A percentile compares a stretch with the other conserved stretches of the same genome.
Conservation (phyloP, 2,888 invertebrate genomes). For the Cyaniris semiargus region DNA sequence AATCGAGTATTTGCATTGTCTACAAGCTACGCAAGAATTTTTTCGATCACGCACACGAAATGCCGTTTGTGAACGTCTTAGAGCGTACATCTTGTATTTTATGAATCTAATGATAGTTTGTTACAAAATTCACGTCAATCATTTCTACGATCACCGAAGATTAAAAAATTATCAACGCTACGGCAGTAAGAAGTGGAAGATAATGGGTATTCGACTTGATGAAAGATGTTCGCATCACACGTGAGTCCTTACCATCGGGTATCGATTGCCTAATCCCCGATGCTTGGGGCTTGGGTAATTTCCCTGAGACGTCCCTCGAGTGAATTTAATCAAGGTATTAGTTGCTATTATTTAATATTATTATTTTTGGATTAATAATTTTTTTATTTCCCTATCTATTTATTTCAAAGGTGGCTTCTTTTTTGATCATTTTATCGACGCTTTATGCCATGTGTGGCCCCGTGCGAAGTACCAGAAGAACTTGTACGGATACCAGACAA, state of each 20-base stretch:
- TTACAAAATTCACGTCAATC: not conserved
- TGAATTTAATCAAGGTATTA: slow-evolving; percentile 47
- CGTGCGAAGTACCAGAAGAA: too few species aligned
- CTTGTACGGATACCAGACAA: too few species aligned
- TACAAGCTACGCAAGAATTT: too few species aligned
- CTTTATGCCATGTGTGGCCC: not conserved
- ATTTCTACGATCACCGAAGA: not conserved
- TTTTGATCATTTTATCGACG: not conserved
- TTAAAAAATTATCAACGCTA: not conserved
- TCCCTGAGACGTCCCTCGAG: slow-evolving; percentile 51
- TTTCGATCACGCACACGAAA: too few species aligned
- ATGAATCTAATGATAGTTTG: too few species aligned
- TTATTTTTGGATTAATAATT: slow-evolving; percentile 33
- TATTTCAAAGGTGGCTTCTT: not conserved
- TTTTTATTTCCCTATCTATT: not conserved
- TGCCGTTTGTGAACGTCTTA: too few species aligned
- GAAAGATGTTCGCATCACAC: slow-evolving; percentile 36
- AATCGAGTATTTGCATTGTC: too few species aligned
- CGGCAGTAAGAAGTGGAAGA: slow-evolving; percentile 18
- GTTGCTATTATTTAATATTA: slow-evolving; percentile 38
- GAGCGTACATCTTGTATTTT: too few species aligned
- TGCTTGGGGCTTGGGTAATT: slow-evolving; percentile 58
- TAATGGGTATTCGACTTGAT: not conserved
- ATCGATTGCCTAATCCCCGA: slow-evolving; percentile 60
- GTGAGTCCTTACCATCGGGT: slow-evolving; percentile 44